Conservation (phyloP, 2,888 invertebrate species). For the Exephanes ischioxanthus region DNA sequence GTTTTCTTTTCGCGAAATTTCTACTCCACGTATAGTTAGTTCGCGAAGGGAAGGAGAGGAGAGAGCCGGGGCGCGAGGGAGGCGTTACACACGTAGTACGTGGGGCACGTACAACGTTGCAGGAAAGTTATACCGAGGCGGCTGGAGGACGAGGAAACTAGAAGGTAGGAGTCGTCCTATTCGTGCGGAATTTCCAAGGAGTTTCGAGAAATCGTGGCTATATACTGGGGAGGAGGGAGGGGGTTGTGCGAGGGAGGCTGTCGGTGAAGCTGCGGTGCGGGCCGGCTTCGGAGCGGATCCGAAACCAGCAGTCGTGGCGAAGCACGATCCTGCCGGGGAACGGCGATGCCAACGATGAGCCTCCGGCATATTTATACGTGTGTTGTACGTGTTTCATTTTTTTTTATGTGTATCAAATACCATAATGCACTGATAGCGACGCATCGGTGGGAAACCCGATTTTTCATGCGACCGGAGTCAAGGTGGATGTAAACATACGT, state of each 20-base stretch:
- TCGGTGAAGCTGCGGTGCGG: constrained; percentile 59
- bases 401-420: neutral
- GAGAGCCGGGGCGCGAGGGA: constrained; percentile 9
- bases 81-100: constrained; percentile 66
- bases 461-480: neutral
- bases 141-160: constrained; percentile 61
- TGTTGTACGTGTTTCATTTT: neutral
- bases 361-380: constrained; percentile 29
- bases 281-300: constrained; percentile 39
- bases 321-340: constrained; percentile 33
- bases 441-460: neutral
- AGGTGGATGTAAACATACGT: neutral
- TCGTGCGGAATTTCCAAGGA: constrained; percentile 75
- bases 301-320: constrained; percentile 21
- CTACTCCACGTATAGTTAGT: constrained; percentile 45
- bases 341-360: constrained; percentile 29
- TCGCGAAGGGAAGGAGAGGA: constrained; percentile 11
- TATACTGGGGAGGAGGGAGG: constrained; percentile 30
- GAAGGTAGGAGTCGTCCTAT: constrained; percentile 68
- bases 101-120: constrained; percentile 77
- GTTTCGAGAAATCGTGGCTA: constrained; percentile 69
- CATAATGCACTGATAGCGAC: neutral
- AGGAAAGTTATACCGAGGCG: constrained; percentile 76
- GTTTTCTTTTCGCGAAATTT: constrained; percentile 55
- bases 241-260: constrained; percentile 14